phyloP scores from a whole-genome alignment of 2,888 invertebrate species.

The Drosophila infuscata region DNA sequence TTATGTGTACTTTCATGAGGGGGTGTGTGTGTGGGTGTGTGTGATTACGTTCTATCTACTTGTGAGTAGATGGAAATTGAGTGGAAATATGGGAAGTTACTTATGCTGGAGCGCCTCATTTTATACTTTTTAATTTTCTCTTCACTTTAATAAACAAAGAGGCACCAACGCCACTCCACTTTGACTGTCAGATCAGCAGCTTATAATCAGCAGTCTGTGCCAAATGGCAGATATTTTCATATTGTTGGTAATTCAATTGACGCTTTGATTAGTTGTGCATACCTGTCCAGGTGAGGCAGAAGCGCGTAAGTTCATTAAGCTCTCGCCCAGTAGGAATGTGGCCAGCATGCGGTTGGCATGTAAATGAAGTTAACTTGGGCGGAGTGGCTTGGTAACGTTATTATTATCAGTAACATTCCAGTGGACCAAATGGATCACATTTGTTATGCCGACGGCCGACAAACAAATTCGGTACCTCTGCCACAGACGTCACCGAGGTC shows the following conservation, averaged over 20 bases:
- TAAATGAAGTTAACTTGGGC: constrained; percentile 23
- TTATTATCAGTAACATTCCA: constrained; percentile 41
- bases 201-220: not conserved
- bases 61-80: constrained; percentile 17
- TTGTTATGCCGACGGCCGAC: constrained; percentile 32
- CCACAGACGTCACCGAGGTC: not conserved
- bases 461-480: not conserved
- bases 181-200: not conserved
- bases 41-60: constrained; percentile 5
- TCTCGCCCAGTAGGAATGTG: not conserved
- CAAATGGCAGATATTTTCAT: not conserved
- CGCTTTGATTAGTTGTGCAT: constrained; percentile 21
- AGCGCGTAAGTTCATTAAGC: not conserved
- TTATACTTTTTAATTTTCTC: not conserved
- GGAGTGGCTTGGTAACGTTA: constrained; percentile 2
- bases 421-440: constrained; percentile 36
- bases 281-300: not conserved
- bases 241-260: constrained; percentile 1
- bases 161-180: not conserved
- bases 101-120: constrained; percentile 13
- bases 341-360: constrained; percentile 2
- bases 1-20: not conserved
- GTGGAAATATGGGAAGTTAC: constrained; percentile 4
- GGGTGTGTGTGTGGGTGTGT: not conserved
- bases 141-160: not conserved